A percentile compares a stretch with the other conserved stretches of the same genome.
Conservation (phyloP, 2,888 invertebrate genomes). For the Epistrophe eligans region DNA sequence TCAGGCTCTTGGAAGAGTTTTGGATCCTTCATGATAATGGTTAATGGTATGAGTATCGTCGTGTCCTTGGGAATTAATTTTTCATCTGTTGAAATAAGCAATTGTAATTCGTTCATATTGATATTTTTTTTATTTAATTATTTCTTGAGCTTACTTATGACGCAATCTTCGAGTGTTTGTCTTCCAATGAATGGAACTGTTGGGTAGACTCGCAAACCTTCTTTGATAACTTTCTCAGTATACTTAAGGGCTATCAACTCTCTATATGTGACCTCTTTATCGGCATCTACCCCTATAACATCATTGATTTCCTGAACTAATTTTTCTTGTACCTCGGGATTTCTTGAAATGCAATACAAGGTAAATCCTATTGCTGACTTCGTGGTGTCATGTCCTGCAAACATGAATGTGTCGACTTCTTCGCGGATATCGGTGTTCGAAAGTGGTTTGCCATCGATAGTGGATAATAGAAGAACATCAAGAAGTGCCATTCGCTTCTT, state of each 20-base stretch:
- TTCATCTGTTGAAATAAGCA: constrained; percentile 69
- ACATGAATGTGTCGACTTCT: constrained; percentile 77
- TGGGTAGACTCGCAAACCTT: constrained; percentile 86
- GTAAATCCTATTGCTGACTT: constrained; percentile 77
- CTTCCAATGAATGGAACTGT: constrained; percentile 87
- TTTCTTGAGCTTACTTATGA: constrained; percentile 84
- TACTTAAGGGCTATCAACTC: constrained; percentile 78
- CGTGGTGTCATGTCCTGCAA: constrained; percentile 84
- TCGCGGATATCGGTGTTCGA: constrained; percentile 76
- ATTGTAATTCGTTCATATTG: not conserved
- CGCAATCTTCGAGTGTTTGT: constrained; percentile 84
- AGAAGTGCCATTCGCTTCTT: constrained; percentile 76
- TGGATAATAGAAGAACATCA: constrained; percentile 75
- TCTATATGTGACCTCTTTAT: constrained; percentile 67
- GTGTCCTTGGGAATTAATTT: constrained; percentile 76
- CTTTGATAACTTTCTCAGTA: constrained; percentile 87
- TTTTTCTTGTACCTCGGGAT: constrained; percentile 78
- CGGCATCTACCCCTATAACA: constrained; percentile 76
- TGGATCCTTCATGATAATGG: constrained; percentile 72
- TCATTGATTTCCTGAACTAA: constrained; percentile 77
- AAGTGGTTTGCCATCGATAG: constrained; percentile 69
- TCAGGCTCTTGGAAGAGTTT: constrained; percentile 77
- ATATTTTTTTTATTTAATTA: not conserved
- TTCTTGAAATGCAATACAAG: constrained; percentile 77
- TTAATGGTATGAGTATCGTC: constrained; percentile 74